Evolutionary conservation across 37 sponge, comb jelly and placozoan genomes (phyloP).

Genomic region (Haliclona indistincta): DNA sequence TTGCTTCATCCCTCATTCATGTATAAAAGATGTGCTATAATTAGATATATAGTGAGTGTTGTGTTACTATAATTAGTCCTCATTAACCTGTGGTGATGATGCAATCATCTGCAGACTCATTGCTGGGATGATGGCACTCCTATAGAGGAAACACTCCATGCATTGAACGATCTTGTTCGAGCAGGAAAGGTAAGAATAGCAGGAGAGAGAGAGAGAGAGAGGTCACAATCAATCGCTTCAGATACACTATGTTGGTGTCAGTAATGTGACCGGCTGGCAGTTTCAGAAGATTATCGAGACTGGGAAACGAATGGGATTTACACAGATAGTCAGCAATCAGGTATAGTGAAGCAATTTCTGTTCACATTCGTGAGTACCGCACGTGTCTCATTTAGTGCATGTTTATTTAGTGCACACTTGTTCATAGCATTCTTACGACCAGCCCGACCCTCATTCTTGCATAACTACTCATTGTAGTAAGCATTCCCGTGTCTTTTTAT

Average conservation of each 20-base stretch:
- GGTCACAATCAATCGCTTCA: too few species aligned
- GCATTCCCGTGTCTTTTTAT: background rate
- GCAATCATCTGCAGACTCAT: constrained; percentile 58
- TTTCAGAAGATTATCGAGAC: constrained; percentile 84
- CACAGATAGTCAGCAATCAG: constrained; percentile 71
- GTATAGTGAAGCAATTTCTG: too few species aligned
- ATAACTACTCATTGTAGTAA: background rate
- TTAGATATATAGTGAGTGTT: background rate
- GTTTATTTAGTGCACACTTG: background rate
- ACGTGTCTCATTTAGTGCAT: too few species aligned
- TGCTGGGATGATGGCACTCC: constrained; percentile 92
- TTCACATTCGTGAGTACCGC: too few species aligned
- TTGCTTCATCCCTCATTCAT: background rate
- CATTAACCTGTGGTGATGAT: background rate
- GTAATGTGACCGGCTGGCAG: constrained; percentile 95
- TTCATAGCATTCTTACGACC: background rate
- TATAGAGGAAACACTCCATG: constrained; percentile 83
- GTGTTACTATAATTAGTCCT: background rate
- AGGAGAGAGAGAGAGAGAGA: too few species aligned
- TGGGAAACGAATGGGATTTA: constrained; percentile 30
- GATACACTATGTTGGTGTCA: constrained; percentile 87
- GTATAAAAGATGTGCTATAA: background rate
- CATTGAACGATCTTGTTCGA: constrained; percentile 81
- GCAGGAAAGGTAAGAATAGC: constrained; percentile 84
- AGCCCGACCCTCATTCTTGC: background rate